Evolutionary conservation across 2,888 invertebrate genomes (phyloP), one percentile per base, ranked within the genome.

Genomic region (Sminthurinus aureus): DNA sequence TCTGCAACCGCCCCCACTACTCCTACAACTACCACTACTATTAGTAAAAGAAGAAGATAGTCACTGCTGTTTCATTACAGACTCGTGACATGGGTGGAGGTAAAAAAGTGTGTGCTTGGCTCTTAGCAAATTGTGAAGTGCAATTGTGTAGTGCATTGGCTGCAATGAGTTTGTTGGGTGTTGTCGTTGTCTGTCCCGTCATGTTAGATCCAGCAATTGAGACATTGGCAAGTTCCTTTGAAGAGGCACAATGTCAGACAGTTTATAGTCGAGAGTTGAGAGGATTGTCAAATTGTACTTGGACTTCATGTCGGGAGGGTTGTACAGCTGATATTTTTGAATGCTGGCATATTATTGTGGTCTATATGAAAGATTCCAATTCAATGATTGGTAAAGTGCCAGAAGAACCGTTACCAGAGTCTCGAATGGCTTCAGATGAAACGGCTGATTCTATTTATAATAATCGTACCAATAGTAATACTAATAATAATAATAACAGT

Each of bases 281-380:
- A 67, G 90, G 90, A 6, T 84, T 89, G 38, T 88, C 89, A 77
- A 89, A 89, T 74, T 90, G 90, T 85, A 86, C 88, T 26, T 90
- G 90, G 90, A 89, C 90, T 74, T 90, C 90, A 13, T 90, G 90
- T 87, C 87, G 89, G 15, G 88, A 89, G 71, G 90, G 90, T 50
- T 90, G 89, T 84, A 90, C 90, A 3, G 89, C 89, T 12, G 88
- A 88, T 75, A 86, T 89, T 81, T 89, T 86, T 85, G 86, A 86
- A 24, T 90, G 90, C 82, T 87, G 87, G 83, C 89, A 90, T 75
- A 87, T 90, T 22, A 82, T 88, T 58, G 89, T 90, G 11, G 84
- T 87, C 50, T 88, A 89, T 71, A 76, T 87, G 74, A 86, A 85
- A 83, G 85, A 85, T 66, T 83, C 83, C 20, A 83, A 51, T 58